These are phyloP conservation scores for Petrolisthes cinctipes DNA, from an alignment of 2,888 invertebrate species.

Conservation along the genomic window DNA sequence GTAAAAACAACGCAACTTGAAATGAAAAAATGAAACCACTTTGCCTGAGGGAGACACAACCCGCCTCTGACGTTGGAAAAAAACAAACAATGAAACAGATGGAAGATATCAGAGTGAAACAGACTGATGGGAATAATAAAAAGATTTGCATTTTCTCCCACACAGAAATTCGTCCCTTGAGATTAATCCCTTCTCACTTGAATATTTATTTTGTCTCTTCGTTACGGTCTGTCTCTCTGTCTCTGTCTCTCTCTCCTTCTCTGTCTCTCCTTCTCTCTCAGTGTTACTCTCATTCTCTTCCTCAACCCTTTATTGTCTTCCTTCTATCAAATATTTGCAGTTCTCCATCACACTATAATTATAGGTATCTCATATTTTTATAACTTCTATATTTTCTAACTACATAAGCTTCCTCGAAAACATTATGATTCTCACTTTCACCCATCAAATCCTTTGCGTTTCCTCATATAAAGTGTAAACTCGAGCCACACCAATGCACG, in stretches of 20 bases:
- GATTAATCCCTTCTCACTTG: background rate
- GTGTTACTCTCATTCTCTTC: background rate
- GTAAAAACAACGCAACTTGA: background rate
- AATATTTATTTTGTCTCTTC: conserved; percentile 9
- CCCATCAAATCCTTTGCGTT: too few species aligned
- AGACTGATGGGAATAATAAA: background rate
- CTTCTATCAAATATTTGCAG: background rate
- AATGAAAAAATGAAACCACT: background rate
- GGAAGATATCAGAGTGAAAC: background rate
- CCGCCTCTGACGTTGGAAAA: background rate
- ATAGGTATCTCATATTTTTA: too few species aligned
- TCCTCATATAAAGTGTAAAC: too few species aligned
- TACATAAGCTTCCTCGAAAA: too few species aligned
- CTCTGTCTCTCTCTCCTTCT: background rate
- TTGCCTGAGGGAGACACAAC: background rate
- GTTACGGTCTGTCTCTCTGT: background rate
- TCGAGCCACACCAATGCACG: too few species aligned
- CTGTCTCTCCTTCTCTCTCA: background rate
- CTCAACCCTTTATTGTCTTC: background rate
- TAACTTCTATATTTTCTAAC: too few species aligned
- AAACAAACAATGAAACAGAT: background rate
- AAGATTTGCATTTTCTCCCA: background rate
- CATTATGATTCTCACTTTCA: too few species aligned
- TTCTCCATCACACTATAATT: too few species aligned
- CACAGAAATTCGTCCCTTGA: background rate